A percentile compares a stretch with the other conserved stretches of the same genome.
Evolutionary conservation across 1,140 invertebrate species (phyloP).

Genomic region (Drosophila trapezifrons): DNA sequence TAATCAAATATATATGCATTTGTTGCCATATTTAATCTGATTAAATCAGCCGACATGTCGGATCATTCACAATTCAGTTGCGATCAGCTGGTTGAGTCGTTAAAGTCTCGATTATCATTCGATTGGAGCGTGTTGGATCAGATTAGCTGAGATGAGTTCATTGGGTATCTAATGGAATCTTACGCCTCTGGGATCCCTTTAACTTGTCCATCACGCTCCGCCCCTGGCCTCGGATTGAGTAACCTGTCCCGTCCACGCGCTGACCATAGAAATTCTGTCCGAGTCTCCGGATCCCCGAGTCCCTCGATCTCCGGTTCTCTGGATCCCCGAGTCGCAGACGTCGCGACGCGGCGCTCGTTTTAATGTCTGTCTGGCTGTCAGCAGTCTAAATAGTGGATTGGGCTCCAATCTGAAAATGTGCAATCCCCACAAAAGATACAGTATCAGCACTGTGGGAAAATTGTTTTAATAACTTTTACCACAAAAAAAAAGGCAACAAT

Average conservation of each 20-base stretch:
- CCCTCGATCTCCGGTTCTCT: conserved; percentile 5
- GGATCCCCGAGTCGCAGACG: conserved; percentile 18
- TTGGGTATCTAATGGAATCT: conserved; percentile 9
- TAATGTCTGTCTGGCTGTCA: conserved; percentile 22
- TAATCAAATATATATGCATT: conserved; percentile 18
- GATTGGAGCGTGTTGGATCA: conserved; percentile 17
- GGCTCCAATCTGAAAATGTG: conserved; percentile 29
- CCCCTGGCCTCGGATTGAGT: background rate
- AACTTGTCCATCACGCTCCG: conserved; percentile 2
- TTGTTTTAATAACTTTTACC: background rate
- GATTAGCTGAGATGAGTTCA: conserved; percentile 35
- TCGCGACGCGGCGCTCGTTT: conserved; percentile 25
- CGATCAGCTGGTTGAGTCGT: conserved; percentile 25
- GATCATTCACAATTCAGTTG: conserved; percentile 18
- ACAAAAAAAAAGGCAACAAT: no score
- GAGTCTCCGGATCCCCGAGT: background rate
- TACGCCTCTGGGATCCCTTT: conserved; percentile 6
- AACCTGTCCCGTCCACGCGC: conserved; percentile 36
- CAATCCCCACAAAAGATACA: conserved; percentile 43
- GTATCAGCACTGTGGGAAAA: conserved; percentile 27
- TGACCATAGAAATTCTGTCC: conserved; percentile 22
- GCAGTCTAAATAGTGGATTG: conserved; percentile 33
- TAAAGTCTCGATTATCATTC: conserved; percentile 28
- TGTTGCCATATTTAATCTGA: conserved; percentile 27
- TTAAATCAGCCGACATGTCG: conserved; percentile 23